Evolutionary conservation across 2,888 invertebrate genomes (phyloP), one percentile per base, ranked within the genome.

Genomic region (Drosophila maculinotata): DNA sequence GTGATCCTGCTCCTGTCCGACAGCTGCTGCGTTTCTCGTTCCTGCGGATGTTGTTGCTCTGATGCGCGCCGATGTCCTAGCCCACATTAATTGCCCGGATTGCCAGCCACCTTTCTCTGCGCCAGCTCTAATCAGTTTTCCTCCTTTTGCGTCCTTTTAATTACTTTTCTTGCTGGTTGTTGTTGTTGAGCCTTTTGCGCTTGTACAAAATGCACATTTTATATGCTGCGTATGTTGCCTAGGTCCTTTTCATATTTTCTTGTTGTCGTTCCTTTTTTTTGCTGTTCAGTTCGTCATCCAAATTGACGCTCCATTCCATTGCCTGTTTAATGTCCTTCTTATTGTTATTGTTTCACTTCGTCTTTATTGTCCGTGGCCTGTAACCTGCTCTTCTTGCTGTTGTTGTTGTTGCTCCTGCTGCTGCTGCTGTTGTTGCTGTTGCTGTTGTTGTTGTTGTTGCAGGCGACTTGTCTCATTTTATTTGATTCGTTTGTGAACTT

Each of bases 261-360:
- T 35, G 23, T 48, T 23, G 47, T 48, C 20, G 20, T 4, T 20
- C 20, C 20, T 39, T 53, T 44, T 15, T 30, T 42, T 25, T 45
- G 41, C 41, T 41, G 20, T 56, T 54, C 59, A 36, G 56, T 64
- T 70, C 56, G 71, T 76, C 74, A 82, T 67, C 63, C 76, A 79
- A 85, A 52, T 68, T 66, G 76, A 69, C 60, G 58, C 64, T 79
- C 79, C 79, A 78, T 84, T 53, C 66, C 76, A 83, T 74, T 58
- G 59, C 63, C 47, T 36, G 42, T 51, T 51, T 51, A 52, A 56
- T 69, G 45, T 56, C 35, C 47, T 56, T 57, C 53, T 49, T 56
- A 42, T 25, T 41, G 49, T 41, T 67, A 57, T 49, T 62, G 52
- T 65, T 59, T 45, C 42, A 45, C 53, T 42, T 36, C 30, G 47